Conservation (phyloP, 2,113 vertebrate species). For the Gymnogyps californianus region DNA sequence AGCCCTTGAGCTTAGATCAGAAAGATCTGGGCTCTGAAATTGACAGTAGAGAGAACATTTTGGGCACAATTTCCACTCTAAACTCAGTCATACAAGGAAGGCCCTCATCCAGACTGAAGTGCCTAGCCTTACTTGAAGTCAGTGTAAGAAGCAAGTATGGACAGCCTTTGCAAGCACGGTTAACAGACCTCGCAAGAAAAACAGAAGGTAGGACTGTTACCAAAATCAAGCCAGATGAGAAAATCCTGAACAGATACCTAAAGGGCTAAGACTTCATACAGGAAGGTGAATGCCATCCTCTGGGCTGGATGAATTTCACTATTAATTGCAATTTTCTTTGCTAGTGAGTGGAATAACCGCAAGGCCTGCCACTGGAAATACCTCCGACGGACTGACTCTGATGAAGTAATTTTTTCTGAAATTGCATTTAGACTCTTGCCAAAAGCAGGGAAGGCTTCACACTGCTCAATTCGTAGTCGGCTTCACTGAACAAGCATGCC, state of each 20-base stretch:
- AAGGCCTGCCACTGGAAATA: neutral
- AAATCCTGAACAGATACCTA: neutral
- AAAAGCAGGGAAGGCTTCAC: neutral
- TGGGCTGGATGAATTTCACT: neutral
- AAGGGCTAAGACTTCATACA: neutral
- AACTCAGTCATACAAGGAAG: neutral
- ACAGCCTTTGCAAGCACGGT: rapidly evolving
- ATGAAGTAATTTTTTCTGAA: neutral
- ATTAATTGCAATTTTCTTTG: neutral
- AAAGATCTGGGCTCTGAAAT: neutral
- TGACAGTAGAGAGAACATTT: neutral
- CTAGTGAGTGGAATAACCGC: neutral
- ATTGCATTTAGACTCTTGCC: neutral
- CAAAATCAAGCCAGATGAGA: neutral
- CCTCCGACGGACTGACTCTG: neutral
- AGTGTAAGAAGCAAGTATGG: neutral
- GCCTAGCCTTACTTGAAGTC: neutral
- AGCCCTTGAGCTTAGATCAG: neutral
- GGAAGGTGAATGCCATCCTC: neutral
- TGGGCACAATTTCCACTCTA: neutral
- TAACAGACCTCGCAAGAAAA: neutral
- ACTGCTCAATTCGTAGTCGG: neutral
- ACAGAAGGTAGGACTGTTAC: neutral
- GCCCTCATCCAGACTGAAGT: rapidly evolving
- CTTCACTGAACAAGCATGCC: neutral